Evolutionary conservation across 2,888 invertebrate genomes (phyloP), one percentile per base, ranked within the genome.

Genomic region (Chouioia cunea): DNA sequence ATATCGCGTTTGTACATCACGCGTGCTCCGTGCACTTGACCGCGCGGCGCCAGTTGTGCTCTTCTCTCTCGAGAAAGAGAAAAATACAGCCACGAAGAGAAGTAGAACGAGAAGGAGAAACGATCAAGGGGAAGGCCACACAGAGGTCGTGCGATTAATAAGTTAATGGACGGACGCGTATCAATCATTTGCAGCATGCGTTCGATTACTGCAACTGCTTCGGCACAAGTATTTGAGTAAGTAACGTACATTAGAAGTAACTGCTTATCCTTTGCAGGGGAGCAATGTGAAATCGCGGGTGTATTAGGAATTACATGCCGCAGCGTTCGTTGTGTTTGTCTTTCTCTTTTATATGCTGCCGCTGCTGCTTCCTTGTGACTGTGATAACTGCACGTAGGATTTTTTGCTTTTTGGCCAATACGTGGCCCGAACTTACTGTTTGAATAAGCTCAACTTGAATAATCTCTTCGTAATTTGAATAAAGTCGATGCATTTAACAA

Each of bases 121-220:
- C 59, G 67, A n/a, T n/a, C n/a, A n/a, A n/a, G n/a, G n/a, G n/a
- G 67, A 67, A 67, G 64, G 65, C 69, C 75, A 75, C 75, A 71
- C 70, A 76, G 76, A 79, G 78, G 78, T 79, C 77, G 77, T 57
- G 75, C 76, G 79, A 79, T 80, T 78, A 77, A 79, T 78, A 77
- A 79, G 77, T 77, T 77, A 80, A 76, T 73, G 74, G 75, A 75
- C 74, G 73, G 72, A 76, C 73, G 77, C 71, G 71, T 79, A 80
- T 80, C 78, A 79, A 81, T 81, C 81, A 80, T 75, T 76, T 77
- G 65, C 75, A 75, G 75, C 78, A 76, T 77, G 78, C 74, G 76
- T 77, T 76, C 75, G 74, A 77, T 73, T 74, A 75, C 72, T 54
- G 54, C 53, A 66, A 52, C 71, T 70, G 36, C 10, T 27, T 2